Base-by-base conservation (phyloP, 2,797 vertebrate species). In the Sebastes itinus region DNA sequence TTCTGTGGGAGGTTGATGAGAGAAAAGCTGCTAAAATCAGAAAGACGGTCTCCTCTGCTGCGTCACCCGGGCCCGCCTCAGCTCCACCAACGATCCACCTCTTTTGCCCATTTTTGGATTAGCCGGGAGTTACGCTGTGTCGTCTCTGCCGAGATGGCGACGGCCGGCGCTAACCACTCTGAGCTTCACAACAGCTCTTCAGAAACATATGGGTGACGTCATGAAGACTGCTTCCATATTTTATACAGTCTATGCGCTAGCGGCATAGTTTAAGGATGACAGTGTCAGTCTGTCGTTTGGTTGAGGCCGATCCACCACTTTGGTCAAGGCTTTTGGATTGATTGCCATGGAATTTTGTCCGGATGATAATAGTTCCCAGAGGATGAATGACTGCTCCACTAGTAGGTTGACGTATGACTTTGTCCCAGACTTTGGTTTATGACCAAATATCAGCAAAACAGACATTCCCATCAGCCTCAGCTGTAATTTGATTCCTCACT, bases 91-190 rank as follows among this genome's bases (percentile, higher is more conserved):
- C 42, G 42, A 46, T 46, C 42, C 42, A 46, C 16, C 42, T 46
- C 16, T 46, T 33, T 46, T 7, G 2, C 6, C 42, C 42, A 16
- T 46, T 18, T 46, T 46, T 46, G 16, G 42, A 46, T 46, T 46
- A 18, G 16, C 42, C 42, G 0, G 42, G 42, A 46, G 42, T 46
- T 46, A 18, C 42, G 0, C 42, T 46, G 42, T 46, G 16, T 46
- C 14, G 42, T 46, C 42, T 0, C 42, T 46, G 42, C 16, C 42
- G 0, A 0, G 42, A 46, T 2, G 42, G 16, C 16, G 16, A 46
- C 1, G 0, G 14, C 1, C 16, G 42, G 6, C 0, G 42, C 0
- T 18, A 46, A 0, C 42, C 42, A 46, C 6, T 46, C 16, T 46
- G 6, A 46, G 42, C 42, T 46, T 46, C 42, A 46, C 42, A 46